Evolutionary conservation across 1,140 invertebrate species (phyloP), one percentile per base, ranked within the genome.

Genomic region (Apis laboriosa): DNA sequence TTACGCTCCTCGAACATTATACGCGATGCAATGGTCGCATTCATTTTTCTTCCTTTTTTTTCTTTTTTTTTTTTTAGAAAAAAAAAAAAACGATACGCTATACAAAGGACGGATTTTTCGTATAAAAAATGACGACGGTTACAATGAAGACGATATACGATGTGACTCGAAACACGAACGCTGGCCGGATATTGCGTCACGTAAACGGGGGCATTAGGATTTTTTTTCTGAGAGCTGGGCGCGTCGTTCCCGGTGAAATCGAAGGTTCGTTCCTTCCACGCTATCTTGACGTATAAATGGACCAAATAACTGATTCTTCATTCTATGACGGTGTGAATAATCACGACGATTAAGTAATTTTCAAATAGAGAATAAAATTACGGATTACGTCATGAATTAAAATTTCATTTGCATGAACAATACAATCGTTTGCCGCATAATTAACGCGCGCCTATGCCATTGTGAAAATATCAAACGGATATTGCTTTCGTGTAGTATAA

Each of bases 141-240:
- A 78, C 78, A 78, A 81, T 66, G 70, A 78, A 75, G 74, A 66
- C 55, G 84, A 61, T 68, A 71, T 43, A 66, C 51, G 60, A 21
- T 67, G 76, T 56, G 79, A 49, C 60, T 77, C 34, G 73, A 68
- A 72, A 71, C 34, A n/a, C 34, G 68, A 63, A 83, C 28, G 34
- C 55, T 8, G 34, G 60, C 68, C 87, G 86, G 86, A 88, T 88
- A 76, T 83, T 83, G 53, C 83, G 73, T 88, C 79, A 63, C 56
- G 51, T 60, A 67, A 87, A 82, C 58, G 55, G 70, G 19, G 55
- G 76, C 79, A 77, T 88, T 88, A 88, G 74, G 77, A 64, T 66
- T 83, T 66, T 77, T 80, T 75, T 56, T 56, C 63, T 49, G 28
- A 67, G 51, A 74, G 53, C 19, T 68, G 55, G 80, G 63, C 19